Evolutionary conservation across 2,113 vertebrate genomes (phyloP), one percentile per base, ranked within the genome.

Genomic region (Otus sunia): DNA sequence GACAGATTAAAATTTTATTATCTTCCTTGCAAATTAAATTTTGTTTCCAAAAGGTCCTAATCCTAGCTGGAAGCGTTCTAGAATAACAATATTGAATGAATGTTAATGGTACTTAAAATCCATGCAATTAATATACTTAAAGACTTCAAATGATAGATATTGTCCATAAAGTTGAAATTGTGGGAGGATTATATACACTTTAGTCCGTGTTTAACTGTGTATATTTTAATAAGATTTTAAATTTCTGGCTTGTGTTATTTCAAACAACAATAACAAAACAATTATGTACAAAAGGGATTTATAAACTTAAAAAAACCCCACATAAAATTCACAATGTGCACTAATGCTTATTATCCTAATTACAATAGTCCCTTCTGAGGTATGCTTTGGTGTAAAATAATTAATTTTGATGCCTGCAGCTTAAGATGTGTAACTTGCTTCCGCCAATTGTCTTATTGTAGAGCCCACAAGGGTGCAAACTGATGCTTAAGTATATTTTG

Each of bases 331-430:
- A 86, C 20, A 21, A 87, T 71, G 11, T 77, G 45, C n/a, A 32
- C 53, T 95, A 88, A 90, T 94, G 92, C 72, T 97, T 86, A 94
- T 96, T 96, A 94, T 95, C 68, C 72, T 95, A 96, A 96, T 96
- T 96, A 96, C 59, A 90, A 50, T 49, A 26, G 72, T 92, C 91
- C 90, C 96, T 93, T 97, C 43, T 95, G 96, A 95, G 92, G 74
- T 50, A 90, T 66, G 60, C 71, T 77, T 92, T 94, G 64, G 71
- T 86, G 58, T 86, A 86, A 85, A 86, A 94, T 97, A 97, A 97
- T 86, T 96, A 92, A 96, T 96, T 94, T 96, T 97, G 86, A 91
- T 96, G 88, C 92, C 87, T 96, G 66, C 93, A 95, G 89, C 60
- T 94, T 76, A 93, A 94, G 86, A 90, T 77, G 43, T 81, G 81